Base-by-base conservation (phyloP, 2,888 invertebrate genomes). In the Drosophila dives region DNA sequence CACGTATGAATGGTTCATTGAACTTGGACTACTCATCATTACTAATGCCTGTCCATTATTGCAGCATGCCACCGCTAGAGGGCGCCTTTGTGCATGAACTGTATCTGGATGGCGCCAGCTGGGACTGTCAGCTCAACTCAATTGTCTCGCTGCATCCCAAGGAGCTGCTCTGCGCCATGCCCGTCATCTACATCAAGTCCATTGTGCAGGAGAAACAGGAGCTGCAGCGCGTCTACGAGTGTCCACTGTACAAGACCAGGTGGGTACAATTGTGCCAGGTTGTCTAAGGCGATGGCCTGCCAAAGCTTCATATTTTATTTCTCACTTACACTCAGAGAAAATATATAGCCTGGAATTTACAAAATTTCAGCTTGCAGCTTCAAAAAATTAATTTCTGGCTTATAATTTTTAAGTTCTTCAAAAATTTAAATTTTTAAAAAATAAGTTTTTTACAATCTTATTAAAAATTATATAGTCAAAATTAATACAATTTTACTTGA, bases 241-340 rank as follows among this genome's bases (percentile, higher is more conserved):
- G 99, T 92, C 99, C 99, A 11, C 96, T 98, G 20, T 99, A 99
- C 93, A 98, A 98, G 93, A 98, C 98, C 6, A 95, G 96, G 94
- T 95, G 79, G 86, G 75, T 56, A 40, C 15, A 10, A 2, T 2
- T 5, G 7, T 15, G 45, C 4, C 8, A 26, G 45, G 45, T 15
- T 23, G 2, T 15, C 23, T 15, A 23, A 26, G 42, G 6, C 6
- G 20, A 2, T 6, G 11, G 5, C n/a, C 6, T 42, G 42, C 20
- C 42, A 42, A 6, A 2, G 20, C 15, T 20, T 15, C 23, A 45
- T 12, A 12, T 10, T 29, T 7, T 29, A 6, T n/a, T 3, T 29
- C 50, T 23, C 15, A 8, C 7, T 15, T 45, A 23, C 45, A 45
- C 23, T 23, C 45, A 23, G 20, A 20, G 20, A 23, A 45, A 45